Evolutionary conservation across 1,140 invertebrate species (phyloP).

Genomic region (Druon quercuslanigerum): DNA sequence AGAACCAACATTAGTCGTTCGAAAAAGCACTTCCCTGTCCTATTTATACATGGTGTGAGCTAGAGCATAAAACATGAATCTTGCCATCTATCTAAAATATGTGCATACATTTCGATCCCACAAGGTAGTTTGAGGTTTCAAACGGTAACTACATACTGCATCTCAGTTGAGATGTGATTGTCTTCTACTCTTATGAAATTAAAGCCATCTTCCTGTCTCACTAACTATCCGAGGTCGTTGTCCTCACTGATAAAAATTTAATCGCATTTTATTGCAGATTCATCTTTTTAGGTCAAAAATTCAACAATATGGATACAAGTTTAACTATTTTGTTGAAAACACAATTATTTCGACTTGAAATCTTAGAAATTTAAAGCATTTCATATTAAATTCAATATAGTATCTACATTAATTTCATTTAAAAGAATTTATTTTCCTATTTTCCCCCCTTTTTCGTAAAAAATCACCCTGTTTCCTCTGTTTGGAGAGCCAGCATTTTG

Average conservation of each 20-base stretch:
- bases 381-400: too few relatives aligned
- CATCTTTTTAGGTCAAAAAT: too few relatives aligned
- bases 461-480: too few relatives aligned
- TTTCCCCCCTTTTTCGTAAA: too few relatives aligned
- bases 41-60: slow-evolving; percentile 21
- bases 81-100: slow-evolving; percentile 26
- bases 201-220: slow-evolving; percentile 15
- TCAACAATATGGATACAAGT: too few relatives aligned
- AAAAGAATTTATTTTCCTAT: too few relatives aligned
- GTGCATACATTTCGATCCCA: slow-evolving; percentile 17
- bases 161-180: slow-evolving; percentile 15
- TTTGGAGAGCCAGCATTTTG: too few relatives aligned
- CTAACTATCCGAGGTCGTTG: background rate
- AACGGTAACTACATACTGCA: background rate
- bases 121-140: background rate
- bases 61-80: slow-evolving; percentile 26
- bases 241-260: slow-evolving; percentile 11
- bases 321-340: too few relatives aligned
- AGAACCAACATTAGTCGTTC: background rate
- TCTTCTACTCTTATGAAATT: slow-evolving; percentile 21
- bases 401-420: too few relatives aligned
- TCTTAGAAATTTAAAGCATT: too few relatives aligned
- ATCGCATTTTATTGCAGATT: background rate
- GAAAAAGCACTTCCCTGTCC: slow-evolving; percentile 25
- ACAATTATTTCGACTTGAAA: too few relatives aligned